phyloP scores from a whole-genome alignment of 2,888 invertebrate genomes.

The Lypha dubia region DNA sequence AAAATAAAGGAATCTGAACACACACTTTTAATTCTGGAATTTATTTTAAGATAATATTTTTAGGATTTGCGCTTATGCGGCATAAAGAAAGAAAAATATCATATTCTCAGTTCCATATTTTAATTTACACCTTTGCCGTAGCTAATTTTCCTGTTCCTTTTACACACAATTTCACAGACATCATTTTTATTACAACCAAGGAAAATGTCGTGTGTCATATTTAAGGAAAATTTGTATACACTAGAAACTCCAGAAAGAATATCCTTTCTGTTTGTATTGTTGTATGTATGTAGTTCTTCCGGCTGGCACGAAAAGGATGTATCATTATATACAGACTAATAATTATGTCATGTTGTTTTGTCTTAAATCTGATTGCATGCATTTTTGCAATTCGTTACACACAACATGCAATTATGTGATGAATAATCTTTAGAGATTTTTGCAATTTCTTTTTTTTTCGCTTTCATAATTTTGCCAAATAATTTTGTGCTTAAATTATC shows the following conservation, averaged over 20 bases:
- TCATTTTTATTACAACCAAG: conserved; percentile 37
- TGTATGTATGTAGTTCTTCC: background rate
- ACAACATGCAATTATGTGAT: conserved; percentile 39
- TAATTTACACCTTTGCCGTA: conserved; percentile 8
- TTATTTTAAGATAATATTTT: no score
- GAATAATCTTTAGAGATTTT: conserved; percentile 3
- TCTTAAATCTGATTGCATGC: conserved; percentile 23
- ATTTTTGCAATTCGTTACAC: conserved; percentile 42
- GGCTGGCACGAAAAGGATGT: conserved; percentile 8
- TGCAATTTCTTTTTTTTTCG: conserved; percentile 13
- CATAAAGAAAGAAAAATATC: no score
- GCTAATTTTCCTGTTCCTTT: conserved; percentile 2
- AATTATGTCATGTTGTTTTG: conserved; percentile 56
- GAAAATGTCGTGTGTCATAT: conserved; percentile 58
- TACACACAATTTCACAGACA: conserved; percentile 16
- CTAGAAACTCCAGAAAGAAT: conserved; percentile 1
- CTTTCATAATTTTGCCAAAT: background rate
- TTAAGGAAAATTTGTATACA: conserved; percentile 6
- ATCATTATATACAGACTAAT: conserved; percentile 43
- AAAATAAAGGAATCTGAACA: background rate
- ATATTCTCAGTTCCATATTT: background rate
- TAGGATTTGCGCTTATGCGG: no score
- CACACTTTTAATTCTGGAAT: background rate
- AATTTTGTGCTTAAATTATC: conserved; percentile 49
- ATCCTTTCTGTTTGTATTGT: background rate